Evolutionary conservation across 2,113 vertebrate genomes (phyloP), one percentile per base, ranked within the genome.

Genomic region (Engraulis encrasicolus): DNA sequence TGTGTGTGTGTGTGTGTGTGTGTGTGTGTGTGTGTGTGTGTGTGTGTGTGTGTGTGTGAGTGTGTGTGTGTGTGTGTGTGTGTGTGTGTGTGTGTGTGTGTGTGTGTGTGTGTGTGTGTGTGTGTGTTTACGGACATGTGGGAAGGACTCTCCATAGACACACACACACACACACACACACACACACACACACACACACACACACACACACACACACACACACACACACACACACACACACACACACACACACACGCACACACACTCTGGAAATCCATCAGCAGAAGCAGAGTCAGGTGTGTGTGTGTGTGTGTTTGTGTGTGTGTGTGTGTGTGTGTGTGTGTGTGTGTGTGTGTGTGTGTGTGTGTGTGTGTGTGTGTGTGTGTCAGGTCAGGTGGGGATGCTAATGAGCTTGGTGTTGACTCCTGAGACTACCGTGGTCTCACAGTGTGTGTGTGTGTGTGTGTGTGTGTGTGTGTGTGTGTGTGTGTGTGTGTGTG

Each of bases 341-440:
- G n/a, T n/a, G n/a, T n/a, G n/a, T n/a, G n/a, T n/a, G n/a, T n/a
- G n/a, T n/a, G n/a, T n/a, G n/a, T n/a, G n/a, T n/a, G n/a, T n/a
- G n/a, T n/a, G n/a, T n/a, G n/a, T n/a, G n/a, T n/a, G n/a, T n/a
- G n/a, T n/a, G n/a, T n/a, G n/a, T n/a, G n/a, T n/a, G n/a, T n/a
- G n/a, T n/a, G n/a, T n/a, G n/a, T n/a, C n/a, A 34, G 61, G 61
- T 71, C 61, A 71, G 61, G 11, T 1, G 61, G 27, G 61, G 31
- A 71, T 71, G 61, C 61, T 71, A 71, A 71, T 71, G 61, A 71
- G 61, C 61, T n/a, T 71, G 61, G 61, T 27, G 27, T 71, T 71
- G 61, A n/a, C 61, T 31, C 61, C 61, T 71, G 61, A 71, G 61
- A 71, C 61, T 71, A 27, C 61, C 61, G 9, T 7, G 61, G 61